Evolutionary conservation across 2,888 invertebrate genomes (phyloP).

Genomic region (Crematogaster levior): DNA sequence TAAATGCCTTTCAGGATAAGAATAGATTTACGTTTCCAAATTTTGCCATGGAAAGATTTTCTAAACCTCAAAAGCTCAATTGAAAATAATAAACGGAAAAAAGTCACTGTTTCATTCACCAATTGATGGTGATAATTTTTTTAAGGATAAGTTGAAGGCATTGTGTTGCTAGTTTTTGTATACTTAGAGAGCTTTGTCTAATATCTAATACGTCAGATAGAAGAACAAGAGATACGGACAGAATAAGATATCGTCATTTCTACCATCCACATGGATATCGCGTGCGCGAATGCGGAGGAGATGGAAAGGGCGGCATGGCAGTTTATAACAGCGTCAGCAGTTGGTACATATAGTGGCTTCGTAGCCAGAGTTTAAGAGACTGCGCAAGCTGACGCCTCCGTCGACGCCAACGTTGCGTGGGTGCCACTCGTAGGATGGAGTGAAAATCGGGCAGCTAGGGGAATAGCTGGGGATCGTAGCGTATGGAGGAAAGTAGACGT

Average conservation of each 20-base stretch:
- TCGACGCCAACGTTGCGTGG: slow-evolving; percentile 63
- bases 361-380: slow-evolving; percentile 84
- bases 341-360: slow-evolving; percentile 80
- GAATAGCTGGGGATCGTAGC: slow-evolving; percentile 66
- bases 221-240: slow-evolving; percentile 42
- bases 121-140: not conserved
- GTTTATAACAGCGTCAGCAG: slow-evolving; percentile 85
- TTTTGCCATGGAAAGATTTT: not conserved
- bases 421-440: slow-evolving; percentile 69
- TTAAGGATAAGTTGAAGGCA: not conserved
- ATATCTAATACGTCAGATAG: slow-evolving; percentile 66
- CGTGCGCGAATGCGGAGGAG: slow-evolving; percentile 42
- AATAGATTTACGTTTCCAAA: not conserved
- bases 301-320: slow-evolving; percentile 68
- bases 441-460: slow-evolving; percentile 71
- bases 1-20: not conserved
- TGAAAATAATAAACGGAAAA: not conserved
- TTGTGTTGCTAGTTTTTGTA: not conserved
- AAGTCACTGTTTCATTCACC: not conserved
- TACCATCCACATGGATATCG: slow-evolving; percentile 46
- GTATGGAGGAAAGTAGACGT: slow-evolving; percentile 67
- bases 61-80: not conserved
- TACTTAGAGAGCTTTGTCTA: slow-evolving; percentile 35
- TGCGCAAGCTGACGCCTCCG: slow-evolving; percentile 85
- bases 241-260: slow-evolving; percentile 65